Evolutionary conservation across 2,888 invertebrate genomes (phyloP), one percentile per base, ranked within the genome.

Genomic region (Phengaris alcon): DNA sequence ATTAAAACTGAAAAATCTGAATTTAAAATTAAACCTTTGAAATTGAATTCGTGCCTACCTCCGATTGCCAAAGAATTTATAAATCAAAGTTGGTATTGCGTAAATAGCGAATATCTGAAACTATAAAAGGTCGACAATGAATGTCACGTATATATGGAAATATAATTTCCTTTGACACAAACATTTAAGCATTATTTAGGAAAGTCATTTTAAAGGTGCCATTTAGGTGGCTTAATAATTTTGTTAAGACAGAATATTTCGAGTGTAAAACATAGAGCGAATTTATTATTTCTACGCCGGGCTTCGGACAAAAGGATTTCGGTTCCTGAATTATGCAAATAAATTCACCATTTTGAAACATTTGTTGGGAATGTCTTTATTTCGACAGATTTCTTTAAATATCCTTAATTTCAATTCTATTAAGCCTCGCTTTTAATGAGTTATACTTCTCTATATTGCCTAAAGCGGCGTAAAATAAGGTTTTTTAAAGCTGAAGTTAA

Each of bases 261-360:
- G 86, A 87, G 86, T 89, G 89, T 89, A 87, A 88, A 90, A 85
- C 88, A 89, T 91, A 87, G 88, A 88, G 90, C 87, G 89, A 90
- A 92, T 93, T 92, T 91, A 92, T 92, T 92, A 91, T 91, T 91
- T 90, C 82, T 88, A 86, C 86, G 87, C 85, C 86, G 86, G 86
- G 85, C 86, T 83, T 87, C 90, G 90, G 91, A 90, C 91, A 92
- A 91, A 91, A 90, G 92, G 90, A 91, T 92, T 88, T 88, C 90
- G 88, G 90, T 91, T 89, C 88, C 87, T 88, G 91, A 93, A 90
- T 91, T 93, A 93, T 92, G 91, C 91, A 93, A 93, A 93, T 93
- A 91, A 91, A 92, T 92, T 92, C 91, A 90, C 90, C 90, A 91
- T 90, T 91, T 88, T 90, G 93, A 91, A 92, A 93, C 93, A 93